Evolutionary conservation across 2,113 vertebrate species (phyloP).

Genomic region (Amphiprion ocellaris): DNA sequence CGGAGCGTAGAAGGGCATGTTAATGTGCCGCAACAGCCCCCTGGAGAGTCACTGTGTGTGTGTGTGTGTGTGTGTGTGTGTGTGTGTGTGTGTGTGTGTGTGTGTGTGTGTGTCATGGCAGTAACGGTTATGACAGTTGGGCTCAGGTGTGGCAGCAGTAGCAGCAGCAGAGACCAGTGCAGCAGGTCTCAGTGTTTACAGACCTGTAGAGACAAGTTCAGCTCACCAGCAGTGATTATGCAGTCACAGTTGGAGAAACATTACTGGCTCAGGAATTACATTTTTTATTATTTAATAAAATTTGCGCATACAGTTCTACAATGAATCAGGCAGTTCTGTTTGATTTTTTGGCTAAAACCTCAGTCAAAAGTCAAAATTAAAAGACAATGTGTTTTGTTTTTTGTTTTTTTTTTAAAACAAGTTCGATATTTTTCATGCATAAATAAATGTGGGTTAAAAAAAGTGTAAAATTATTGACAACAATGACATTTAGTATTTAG

Average conservation of each 20-base stretch:
- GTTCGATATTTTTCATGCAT: not conserved
- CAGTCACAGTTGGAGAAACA: slow-evolving; percentile 7
- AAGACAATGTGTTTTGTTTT: not conserved
- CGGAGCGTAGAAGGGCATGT: not conserved
- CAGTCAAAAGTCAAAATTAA: too few relatives aligned
- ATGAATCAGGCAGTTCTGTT: not conserved
- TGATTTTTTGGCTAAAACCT: too few relatives aligned
- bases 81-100: not conserved
- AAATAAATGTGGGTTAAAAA: not conserved
- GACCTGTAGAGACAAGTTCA: slow-evolving; percentile 50
- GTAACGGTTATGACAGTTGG: slow-evolving; percentile 48
- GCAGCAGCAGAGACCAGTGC: slow-evolving; percentile 50
- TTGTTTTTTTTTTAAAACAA: not conserved
- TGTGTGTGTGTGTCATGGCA: slow-evolving; percentile 5
- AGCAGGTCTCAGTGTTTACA: slow-evolving; percentile 48
- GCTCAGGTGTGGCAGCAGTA: slow-evolving; percentile 58
- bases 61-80: slow-evolving; percentile 1
- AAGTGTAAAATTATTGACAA: too few relatives aligned
- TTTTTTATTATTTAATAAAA: not conserved
- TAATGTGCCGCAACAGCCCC: not conserved
- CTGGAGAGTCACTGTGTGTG: slow-evolving; percentile 12
- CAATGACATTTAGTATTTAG: too few relatives aligned
- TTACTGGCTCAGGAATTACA: not conserved
- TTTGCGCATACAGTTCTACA: not conserved
- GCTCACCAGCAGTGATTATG: not conserved